Percentiles rank a stretch among this genome's conserved stretches.
These are phyloP conservation scores for Rutpela maculata DNA, from an alignment of 2,888 invertebrate species.

Conservation along the genomic window DNA sequence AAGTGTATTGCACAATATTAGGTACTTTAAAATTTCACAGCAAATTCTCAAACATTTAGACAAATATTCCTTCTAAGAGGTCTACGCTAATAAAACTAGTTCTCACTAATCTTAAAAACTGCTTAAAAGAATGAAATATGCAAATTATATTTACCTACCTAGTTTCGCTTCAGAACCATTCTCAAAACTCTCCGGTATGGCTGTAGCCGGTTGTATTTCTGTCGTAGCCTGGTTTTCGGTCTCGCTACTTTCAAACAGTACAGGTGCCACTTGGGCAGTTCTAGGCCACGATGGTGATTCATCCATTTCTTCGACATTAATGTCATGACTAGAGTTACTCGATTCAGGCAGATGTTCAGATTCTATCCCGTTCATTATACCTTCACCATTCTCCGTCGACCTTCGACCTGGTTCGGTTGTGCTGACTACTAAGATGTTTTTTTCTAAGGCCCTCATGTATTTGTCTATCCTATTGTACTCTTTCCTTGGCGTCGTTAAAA, in stretches of 20 bases:
- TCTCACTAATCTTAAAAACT: background rate
- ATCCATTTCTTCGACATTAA: slow-evolving; percentile 78
- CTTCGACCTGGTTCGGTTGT: slow-evolving; percentile 82
- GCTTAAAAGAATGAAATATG: background rate
- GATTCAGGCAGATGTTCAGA: slow-evolving; percentile 75
- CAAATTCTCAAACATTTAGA: no score
- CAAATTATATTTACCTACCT: slow-evolving; percentile 40
- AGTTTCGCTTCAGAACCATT: slow-evolving; percentile 41
- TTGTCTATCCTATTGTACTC: slow-evolving; percentile 98
- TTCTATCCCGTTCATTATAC: slow-evolving; percentile 79
- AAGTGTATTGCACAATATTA: background rate
- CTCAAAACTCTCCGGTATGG: slow-evolving; percentile 14
- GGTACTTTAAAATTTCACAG: no score
- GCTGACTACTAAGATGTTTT: slow-evolving; percentile 92
- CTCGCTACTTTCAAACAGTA: slow-evolving; percentile 50
- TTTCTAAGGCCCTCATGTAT: slow-evolving; percentile 97
- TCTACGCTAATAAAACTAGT: no score
- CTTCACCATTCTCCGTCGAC: slow-evolving; percentile 82
- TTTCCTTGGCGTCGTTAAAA: slow-evolving; percentile 91
- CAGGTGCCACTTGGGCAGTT: slow-evolving; percentile 41
- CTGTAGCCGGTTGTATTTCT: slow-evolving; percentile 41
- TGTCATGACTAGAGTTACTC: slow-evolving; percentile 75
- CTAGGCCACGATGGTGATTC: slow-evolving; percentile 70
- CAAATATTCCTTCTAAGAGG: no score
- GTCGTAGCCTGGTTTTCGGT: slow-evolving; percentile 47